A percentile compares a stretch with the other conserved stretches of the same genome.
These are phyloP conservation scores for Montifringilla adamsi DNA, from an alignment of 2,113 vertebrate genomes.

Conservation along the genomic window DNA sequence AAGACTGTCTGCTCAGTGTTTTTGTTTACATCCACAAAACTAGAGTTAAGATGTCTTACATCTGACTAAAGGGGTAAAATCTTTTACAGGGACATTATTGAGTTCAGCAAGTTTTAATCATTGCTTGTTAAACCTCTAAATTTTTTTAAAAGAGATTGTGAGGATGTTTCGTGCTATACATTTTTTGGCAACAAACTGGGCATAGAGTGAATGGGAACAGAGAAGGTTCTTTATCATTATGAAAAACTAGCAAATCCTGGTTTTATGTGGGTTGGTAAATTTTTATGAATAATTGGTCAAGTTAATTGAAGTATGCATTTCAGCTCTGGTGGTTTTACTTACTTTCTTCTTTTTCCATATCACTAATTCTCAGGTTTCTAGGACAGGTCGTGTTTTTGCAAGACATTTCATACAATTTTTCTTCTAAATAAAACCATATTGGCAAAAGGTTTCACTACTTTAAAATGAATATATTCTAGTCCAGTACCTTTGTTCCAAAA, in stretches of 20 bases:
- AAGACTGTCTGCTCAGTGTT: neutral
- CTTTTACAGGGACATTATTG: neutral
- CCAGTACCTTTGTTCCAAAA: neutral
- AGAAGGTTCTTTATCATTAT: neutral
- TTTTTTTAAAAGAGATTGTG: rapidly evolving
- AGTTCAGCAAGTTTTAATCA: neutral
- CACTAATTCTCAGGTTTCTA: neutral
- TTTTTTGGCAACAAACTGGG: neutral
- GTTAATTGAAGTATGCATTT: neutral
- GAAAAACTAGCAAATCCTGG: neutral
- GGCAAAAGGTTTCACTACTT: neutral
- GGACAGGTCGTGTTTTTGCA: neutral
- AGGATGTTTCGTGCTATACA: neutral
- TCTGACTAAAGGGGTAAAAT: neutral
- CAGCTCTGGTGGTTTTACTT: neutral
- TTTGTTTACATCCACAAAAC: neutral
- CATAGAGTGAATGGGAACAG: neutral
- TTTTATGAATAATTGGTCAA: neutral
- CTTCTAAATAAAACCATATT: neutral
- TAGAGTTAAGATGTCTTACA: neutral
- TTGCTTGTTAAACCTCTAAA: neutral
- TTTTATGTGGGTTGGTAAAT: neutral
- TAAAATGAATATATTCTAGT: neutral
- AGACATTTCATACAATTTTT: neutral
- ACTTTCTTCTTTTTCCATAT: neutral